phyloP scores from a whole-genome alignment of 2,888 invertebrate genomes.

The Epinotia nisella region DNA sequence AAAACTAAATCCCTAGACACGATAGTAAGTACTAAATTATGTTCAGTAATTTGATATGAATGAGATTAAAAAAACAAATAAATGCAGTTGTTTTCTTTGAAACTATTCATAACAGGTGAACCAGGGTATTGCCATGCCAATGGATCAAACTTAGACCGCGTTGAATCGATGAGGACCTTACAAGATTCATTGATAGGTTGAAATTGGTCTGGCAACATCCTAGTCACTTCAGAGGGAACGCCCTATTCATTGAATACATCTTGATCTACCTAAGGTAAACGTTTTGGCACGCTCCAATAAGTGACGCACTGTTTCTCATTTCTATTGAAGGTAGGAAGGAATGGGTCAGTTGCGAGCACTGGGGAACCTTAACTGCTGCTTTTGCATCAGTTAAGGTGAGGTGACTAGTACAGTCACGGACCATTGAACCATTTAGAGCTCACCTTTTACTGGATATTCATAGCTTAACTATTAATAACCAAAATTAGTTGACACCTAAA shows the following conservation, averaged over 20 bases:
- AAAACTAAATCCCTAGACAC: conserved; percentile 71
- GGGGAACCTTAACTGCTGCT: no score
- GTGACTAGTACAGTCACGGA: no score
- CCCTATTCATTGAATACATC: not conserved
- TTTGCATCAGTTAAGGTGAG: no score
- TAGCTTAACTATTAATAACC: no score
- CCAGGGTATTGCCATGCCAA: not conserved
- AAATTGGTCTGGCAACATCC: no score
- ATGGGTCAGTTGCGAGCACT: no score
- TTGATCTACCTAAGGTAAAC: not conserved
- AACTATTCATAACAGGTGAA: not conserved
- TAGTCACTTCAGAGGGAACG: not conserved
- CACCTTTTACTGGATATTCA: no score
- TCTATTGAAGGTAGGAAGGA: no score
- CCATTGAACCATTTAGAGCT: no score
- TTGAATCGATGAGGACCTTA: not conserved
- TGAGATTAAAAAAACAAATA: conserved; percentile 78
- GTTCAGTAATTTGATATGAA: conserved; percentile 82
- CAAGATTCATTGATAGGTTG: not conserved
- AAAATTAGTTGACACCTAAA: no score
- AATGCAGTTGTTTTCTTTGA: conserved; percentile 52
- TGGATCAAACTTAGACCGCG: not conserved
- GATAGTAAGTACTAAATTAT: conserved; percentile 75
- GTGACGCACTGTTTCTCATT: no score
- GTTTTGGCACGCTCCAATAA: no score